A percentile compares a stretch with the other conserved stretches of the same genome.
These are phyloP conservation scores for Cetoscarus ocellatus DNA, from an alignment of 2,797 vertebrate species.

Conservation along the genomic window DNA sequence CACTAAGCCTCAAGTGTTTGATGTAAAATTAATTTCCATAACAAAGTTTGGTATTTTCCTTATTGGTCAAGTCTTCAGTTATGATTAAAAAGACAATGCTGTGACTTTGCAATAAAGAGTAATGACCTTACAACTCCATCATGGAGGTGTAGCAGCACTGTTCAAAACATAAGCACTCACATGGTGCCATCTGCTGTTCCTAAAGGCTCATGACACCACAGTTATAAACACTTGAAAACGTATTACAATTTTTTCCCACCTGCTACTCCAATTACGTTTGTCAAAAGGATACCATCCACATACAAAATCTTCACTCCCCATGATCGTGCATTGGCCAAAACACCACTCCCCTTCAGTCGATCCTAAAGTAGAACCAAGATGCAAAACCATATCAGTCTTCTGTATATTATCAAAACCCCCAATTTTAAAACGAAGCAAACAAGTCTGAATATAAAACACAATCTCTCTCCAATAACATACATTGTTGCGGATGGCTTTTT, in stretches of 20 bases:
- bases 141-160: not conserved
- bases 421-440: not conserved
- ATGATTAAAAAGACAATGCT: too few relatives aligned
- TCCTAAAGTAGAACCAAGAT: constrained; percentile 74
- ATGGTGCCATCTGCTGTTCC: constrained; percentile 73
- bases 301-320: constrained; percentile 90
- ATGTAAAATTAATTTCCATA: too few relatives aligned
- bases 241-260: not conserved
- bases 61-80: too few relatives aligned
- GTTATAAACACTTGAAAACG: not conserved
- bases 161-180: not conserved
- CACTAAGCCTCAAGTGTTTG: too few relatives aligned
- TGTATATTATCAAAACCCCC: not conserved
- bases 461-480: constrained; percentile 72
- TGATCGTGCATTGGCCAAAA: constrained; percentile 84
- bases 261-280: not conserved
- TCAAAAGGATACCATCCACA: constrained; percentile 90
- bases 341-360: constrained; percentile 77
- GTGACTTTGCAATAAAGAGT: too few relatives aligned
- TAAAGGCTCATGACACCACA: constrained; percentile 41
- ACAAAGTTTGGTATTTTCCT: too few relatives aligned
- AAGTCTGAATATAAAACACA: not conserved
- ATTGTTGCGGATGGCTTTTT: constrained; percentile 90
- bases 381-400: not conserved
- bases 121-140: not conserved